Evolutionary conservation across 92 coral and sea anemone genomes (phyloP).

Genomic region (Palythoa heliodiscus): DNA sequence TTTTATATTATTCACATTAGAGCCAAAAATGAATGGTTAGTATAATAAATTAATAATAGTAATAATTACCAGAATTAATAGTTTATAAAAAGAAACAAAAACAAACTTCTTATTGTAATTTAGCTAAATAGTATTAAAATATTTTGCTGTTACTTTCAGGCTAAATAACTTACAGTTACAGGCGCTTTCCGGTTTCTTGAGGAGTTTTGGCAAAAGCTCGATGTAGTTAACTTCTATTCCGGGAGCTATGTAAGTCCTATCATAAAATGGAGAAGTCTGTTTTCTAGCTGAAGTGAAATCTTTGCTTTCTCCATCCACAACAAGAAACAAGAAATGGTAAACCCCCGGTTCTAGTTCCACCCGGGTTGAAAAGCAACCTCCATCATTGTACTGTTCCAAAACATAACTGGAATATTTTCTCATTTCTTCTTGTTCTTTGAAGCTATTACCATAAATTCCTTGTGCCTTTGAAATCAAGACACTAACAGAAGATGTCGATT

Average conservation of each 20-base stretch:
- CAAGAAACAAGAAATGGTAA: constrained; percentile 39
- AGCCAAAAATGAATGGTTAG: too few species aligned
- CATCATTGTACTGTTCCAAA: constrained; percentile 33
- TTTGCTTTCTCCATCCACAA: constrained; percentile 11
- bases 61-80: too few species aligned
- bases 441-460: constrained; percentile 35
- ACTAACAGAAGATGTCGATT: constrained; percentile 9
- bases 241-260: constrained; percentile 23
- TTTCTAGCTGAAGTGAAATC: constrained; percentile 2
- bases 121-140: too few species aligned
- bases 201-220: neutral
- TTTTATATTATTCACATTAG: too few species aligned
- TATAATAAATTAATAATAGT: too few species aligned
- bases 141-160: too few species aligned
- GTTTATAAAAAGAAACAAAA: too few species aligned
- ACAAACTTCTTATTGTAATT: too few species aligned
- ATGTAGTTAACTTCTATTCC: constrained; percentile 34
- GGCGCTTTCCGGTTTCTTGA: neutral
- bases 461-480: constrained; percentile 32
- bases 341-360: constrained; percentile 27
- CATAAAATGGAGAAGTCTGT: constrained; percentile 33
- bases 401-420: constrained; percentile 24
- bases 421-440: constrained; percentile 17
- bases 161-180: too few species aligned
- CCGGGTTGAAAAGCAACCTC: constrained; percentile 24